A percentile compares a stretch with the other conserved stretches of the same genome.
These are phyloP conservation scores for Nowickia ferox DNA, from an alignment of 2,888 invertebrate genomes.

Conservation along the genomic window DNA sequence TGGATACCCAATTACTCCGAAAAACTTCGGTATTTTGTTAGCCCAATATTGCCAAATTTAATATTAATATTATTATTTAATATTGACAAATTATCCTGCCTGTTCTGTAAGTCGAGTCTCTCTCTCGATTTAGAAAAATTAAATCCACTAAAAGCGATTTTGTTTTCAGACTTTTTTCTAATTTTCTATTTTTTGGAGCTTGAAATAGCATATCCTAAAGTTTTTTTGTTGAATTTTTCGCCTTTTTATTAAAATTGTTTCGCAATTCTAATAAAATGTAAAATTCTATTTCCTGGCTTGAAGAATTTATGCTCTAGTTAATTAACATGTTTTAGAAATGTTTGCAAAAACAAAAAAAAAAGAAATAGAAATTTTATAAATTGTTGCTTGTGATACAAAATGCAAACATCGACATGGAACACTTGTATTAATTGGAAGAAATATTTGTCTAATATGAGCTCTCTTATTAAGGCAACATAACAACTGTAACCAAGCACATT, in stretches of 20 bases:
- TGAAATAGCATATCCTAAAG: too few relatives aligned
- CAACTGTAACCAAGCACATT: conserved; percentile 9
- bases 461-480: conserved; percentile 17
- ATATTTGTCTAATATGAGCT: conserved; percentile 45
- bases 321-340: conserved; percentile 47
- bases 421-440: conserved; percentile 14
- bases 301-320: conserved; percentile 24
- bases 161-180: too few relatives aligned
- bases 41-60: too few relatives aligned
- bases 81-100: too few relatives aligned
- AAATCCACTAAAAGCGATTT: too few relatives aligned
- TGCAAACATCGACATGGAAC: background rate
- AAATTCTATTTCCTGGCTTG: background rate
- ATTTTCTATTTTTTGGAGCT: too few relatives aligned
- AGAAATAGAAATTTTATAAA: conserved; percentile 23
- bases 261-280: background rate
- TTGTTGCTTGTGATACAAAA: conserved; percentile 20
- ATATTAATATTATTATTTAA: too few relatives aligned
- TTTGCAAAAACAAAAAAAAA: background rate
- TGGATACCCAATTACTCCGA: too few relatives aligned
- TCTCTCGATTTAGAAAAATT: too few relatives aligned
- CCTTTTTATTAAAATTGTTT: conserved; percentile 10
- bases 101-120: too few relatives aligned
- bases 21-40: too few relatives aligned
- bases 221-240: too few relatives aligned